phyloP scores from a whole-genome alignment of 2,113 vertebrate genomes.

The Condylura cristata region DNA sequence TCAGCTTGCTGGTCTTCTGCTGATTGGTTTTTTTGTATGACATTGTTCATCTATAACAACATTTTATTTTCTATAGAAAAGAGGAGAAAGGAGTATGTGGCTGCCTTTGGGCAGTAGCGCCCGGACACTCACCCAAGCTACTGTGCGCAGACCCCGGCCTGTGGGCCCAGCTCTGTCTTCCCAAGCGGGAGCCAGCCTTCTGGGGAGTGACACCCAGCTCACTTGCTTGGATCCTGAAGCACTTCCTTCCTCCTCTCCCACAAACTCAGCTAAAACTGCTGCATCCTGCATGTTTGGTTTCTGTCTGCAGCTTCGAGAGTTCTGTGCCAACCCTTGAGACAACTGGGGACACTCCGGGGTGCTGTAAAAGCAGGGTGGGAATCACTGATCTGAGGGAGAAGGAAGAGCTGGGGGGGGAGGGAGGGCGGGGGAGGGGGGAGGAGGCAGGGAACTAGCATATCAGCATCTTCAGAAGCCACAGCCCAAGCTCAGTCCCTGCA shows the following conservation, averaged over 20 bases:
- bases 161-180: background rate
- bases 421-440: no score
- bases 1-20: background rate
- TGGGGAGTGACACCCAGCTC: background rate
- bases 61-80: conserved; percentile 4
- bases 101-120: background rate
- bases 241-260: background rate
- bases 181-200: background rate
- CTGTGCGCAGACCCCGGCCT: fast-evolving
- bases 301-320: conserved; percentile 47
- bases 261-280: conserved; percentile 39
- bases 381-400: background rate
- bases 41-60: background rate
- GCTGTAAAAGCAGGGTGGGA: conserved; percentile 27
- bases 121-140: background rate
- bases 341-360: conserved; percentile 49
- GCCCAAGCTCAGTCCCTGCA: background rate
- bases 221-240: background rate
- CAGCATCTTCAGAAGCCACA: conserved; percentile 15
- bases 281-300: conserved; percentile 47
- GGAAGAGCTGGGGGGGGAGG: no score
- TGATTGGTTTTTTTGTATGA: background rate
- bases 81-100: background rate
- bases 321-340: conserved; percentile 58
- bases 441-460: background rate